A percentile compares a stretch with the other conserved stretches of the same genome.
Evolutionary conservation across 2,797 vertebrate genomes (phyloP).

Genomic region (Gymnoscopelus braueri): DNA sequence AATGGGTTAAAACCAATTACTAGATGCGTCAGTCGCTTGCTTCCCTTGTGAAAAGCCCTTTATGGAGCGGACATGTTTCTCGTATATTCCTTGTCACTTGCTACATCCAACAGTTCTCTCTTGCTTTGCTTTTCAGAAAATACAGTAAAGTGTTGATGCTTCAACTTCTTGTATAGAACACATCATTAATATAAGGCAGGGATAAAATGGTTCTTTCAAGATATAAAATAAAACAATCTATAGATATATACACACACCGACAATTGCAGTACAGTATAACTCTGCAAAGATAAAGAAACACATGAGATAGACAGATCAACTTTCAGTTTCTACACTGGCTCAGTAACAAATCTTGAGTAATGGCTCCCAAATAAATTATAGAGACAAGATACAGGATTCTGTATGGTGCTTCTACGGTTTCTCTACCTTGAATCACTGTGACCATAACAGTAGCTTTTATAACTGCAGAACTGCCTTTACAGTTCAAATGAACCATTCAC

Average conservation of each 20-base stretch:
- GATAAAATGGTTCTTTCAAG: constrained; percentile 29
- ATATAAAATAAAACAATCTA: constrained; percentile 22
- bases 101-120: constrained; percentile 42
- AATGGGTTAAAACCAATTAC: too few species aligned
- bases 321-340: constrained; percentile 16
- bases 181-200: constrained; percentile 63
- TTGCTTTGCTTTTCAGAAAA: constrained; percentile 28
- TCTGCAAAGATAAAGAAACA: constrained; percentile 38
- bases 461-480: constrained; percentile 20
- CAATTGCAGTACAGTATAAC: constrained; percentile 36
- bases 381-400: constrained; percentile 10
- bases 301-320: constrained; percentile 1
- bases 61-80: constrained; percentile 1
- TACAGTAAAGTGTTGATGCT: constrained; percentile 30
- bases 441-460: background rate
- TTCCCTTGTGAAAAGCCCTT: too few species aligned
- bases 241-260: constrained; percentile 10
- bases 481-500: constrained; percentile 19
- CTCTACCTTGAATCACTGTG: background rate
- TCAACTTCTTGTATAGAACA: constrained; percentile 26
- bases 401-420: constrained; percentile 11
- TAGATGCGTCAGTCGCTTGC: too few species aligned
- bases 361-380: constrained; percentile 8
- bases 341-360: constrained; percentile 19
- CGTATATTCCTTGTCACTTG: constrained; percentile 12